Evolutionary conservation across 2,797 vertebrate genomes (phyloP).

Genomic region (Clarias fuscus): DNA sequence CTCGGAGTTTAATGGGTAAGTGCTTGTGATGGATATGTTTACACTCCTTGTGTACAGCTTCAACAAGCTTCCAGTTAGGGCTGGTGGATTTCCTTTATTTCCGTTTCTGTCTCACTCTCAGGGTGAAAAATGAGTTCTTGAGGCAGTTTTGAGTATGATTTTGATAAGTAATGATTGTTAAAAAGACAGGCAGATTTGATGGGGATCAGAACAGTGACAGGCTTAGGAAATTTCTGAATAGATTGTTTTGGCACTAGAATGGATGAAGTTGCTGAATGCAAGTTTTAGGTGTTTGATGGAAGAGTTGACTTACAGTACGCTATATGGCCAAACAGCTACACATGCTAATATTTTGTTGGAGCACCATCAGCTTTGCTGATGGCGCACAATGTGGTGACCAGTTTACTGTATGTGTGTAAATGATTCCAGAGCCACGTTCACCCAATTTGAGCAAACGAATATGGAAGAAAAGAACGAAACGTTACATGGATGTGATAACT

Average conservation of each 20-base stretch:
- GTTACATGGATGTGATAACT: too few relatives aligned
- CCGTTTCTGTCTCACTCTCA: neutral
- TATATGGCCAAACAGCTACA: too few relatives aligned
- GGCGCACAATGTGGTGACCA: too few relatives aligned
- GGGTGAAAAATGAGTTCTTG: neutral
- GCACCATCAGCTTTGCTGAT: too few relatives aligned
- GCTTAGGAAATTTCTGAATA: neutral
- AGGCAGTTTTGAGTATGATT: neutral
- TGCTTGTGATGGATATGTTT: conserved; percentile 21
- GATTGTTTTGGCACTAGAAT: neutral
- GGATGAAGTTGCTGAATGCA: neutral
- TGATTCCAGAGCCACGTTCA: too few relatives aligned
- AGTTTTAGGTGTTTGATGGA: neutral
- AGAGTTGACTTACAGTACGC: too few relatives aligned
- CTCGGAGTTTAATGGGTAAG: neutral
- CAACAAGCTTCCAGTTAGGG: neutral
- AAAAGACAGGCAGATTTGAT: neutral
- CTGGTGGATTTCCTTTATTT: neutral
- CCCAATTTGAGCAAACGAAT: too few relatives aligned
- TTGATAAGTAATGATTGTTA: neutral
- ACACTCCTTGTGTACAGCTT: neutral
- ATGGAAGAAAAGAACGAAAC: too few relatives aligned
- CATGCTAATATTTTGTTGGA: too few relatives aligned
- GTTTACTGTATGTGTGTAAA: too few relatives aligned
- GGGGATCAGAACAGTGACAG: neutral